Evolutionary conservation across 2,113 vertebrate genomes (phyloP).

Genomic region (Cyanoderma ruficeps): DNA sequence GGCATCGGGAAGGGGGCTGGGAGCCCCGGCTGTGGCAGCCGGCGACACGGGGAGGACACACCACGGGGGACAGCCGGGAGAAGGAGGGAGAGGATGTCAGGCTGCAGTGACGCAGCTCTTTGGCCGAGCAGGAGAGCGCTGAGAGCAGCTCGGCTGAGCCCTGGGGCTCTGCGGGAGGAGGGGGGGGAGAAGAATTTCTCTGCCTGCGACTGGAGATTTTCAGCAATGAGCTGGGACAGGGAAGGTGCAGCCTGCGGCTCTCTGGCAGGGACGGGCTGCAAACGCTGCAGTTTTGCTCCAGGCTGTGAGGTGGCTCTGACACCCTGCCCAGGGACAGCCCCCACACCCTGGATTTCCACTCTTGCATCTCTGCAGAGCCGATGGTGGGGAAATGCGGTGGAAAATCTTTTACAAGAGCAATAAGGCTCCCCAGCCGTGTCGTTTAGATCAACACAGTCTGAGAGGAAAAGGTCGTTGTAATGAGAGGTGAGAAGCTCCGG

Average conservation of each 20-base stretch:
- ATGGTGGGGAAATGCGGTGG: not conserved
- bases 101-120: not conserved
- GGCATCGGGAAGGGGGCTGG: accelerated
- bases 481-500: accelerated
- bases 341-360: not conserved
- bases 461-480: not conserved
- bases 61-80: not conserved
- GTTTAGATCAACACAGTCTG: not conserved
- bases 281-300: not conserved
- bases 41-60: accelerated
- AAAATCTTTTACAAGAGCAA: not conserved
- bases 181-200: not conserved
- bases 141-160: not conserved
- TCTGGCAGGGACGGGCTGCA: not conserved
- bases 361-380: not conserved
- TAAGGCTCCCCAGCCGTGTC: accelerated
- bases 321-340: not conserved
- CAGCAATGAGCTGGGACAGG: not conserved
- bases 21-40: accelerated
- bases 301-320: not conserved
- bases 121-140: not conserved
- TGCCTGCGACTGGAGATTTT: accelerated
- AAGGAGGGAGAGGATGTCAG: not conserved
- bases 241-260: not conserved
- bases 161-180: not conserved